Conservation (phyloP, 53 echinoderm and acorn worm genomes). For the Crossaster papposus region DNA sequence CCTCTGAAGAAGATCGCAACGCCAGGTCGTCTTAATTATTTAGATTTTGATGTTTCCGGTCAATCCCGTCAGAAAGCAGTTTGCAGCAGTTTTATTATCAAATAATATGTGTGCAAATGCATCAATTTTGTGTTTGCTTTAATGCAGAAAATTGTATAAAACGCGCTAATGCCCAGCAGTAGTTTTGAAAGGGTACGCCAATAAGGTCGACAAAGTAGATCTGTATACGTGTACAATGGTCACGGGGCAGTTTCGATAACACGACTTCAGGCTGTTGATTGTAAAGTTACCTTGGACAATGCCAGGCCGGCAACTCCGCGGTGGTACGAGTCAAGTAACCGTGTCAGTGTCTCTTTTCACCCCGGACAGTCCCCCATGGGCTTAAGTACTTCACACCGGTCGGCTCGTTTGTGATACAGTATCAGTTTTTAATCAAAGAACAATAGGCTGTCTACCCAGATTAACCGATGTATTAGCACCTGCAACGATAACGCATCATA, state of each 20-base stretch:
- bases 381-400: conserved; percentile 15
- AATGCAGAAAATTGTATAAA: no score
- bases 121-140: no score
- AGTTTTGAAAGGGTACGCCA: background rate
- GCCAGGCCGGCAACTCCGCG: conserved; percentile 6
- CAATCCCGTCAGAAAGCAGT: no score
- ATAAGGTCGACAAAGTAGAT: background rate
- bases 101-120: no score
- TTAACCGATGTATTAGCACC: conserved; percentile 25
- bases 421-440: conserved; percentile 59
- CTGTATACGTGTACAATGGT: background rate
- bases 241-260: background rate
- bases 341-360: conserved; percentile 37
- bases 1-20: no score
- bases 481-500: background rate
- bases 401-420: conserved; percentile 35
- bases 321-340: conserved; percentile 34
- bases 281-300: conserved; percentile 17
- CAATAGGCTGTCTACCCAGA: conserved; percentile 33
- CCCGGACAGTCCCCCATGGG: conserved; percentile 38
- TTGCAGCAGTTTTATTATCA: no score
- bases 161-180: background rate
- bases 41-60: no score
- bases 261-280: background rate
- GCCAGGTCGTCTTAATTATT: no score